Evolutionary conservation across 2,888 invertebrate genomes (phyloP), one percentile per base, ranked within the genome.

Genomic region (Polydrusus tereticollis): DNA sequence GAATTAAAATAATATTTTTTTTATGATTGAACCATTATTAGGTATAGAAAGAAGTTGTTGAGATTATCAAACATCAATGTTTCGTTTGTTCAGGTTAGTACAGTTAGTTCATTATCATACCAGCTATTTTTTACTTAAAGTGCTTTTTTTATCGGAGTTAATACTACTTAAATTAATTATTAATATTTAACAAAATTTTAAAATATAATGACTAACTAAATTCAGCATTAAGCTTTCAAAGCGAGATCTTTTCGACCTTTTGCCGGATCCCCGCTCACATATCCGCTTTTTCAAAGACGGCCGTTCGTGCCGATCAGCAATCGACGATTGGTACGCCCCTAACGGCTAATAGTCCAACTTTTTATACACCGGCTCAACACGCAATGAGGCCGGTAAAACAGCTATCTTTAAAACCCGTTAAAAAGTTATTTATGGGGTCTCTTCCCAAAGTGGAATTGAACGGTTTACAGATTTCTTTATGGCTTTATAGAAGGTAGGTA

Each of bases 341-440:
- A 77, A 79, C 83, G 84, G 83, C 76, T 78, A 79, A 81, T 79
- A 78, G 81, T 78, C 78, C 81, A 84, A 85, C 79, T 83, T 81
- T 82, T 82, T 82, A 76, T 73, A 68, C 68, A 71, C 69, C 52
- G 72, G 64, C 36, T 55, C 67, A 68, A 45, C 64, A 74, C 63
- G 72, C 72, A 76, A 69, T 55, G 75, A 77, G 66, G 83, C 77
- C 83, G 84, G 83, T 83, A 84, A 80, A 77, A 79, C 81, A 83
- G 83, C 75, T 78, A 76, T 75, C 81, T 76, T 76, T 76, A 76
- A 76, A 75, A 76, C 59, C 65, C 73, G 73, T 74, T 67, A 71
- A 66, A 69, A 71, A 68, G 76, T 62, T 73, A 75, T 75, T 75
- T 76, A 70, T 64, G 65, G 38, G 33, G 80, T 65, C 38, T 62